Percentiles rank a stretch among this genome's conserved stretches.
These are phyloP conservation scores for Drosophila subobscura DNA, from an alignment of 1,140 invertebrate species.

Conservation along the genomic window DNA sequence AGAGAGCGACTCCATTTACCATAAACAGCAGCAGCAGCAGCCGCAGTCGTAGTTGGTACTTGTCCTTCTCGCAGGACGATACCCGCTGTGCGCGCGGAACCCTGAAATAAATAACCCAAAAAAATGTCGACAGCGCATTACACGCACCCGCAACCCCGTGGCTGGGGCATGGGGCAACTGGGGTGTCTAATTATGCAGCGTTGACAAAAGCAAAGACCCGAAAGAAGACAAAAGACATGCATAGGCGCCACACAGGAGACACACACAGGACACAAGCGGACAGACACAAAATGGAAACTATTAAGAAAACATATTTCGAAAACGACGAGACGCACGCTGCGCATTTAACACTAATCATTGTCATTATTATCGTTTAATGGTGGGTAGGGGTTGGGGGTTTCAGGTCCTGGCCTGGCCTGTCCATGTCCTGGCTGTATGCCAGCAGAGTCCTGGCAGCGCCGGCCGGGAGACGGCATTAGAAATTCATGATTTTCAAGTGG, in stretches of 20 bases:
- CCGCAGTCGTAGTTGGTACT: slow-evolving; percentile 16
- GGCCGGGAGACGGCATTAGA: slow-evolving; percentile 31
- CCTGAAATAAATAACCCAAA: slow-evolving; percentile 53
- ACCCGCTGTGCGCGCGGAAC: slow-evolving; percentile 37
- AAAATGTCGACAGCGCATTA: slow-evolving; percentile 59
- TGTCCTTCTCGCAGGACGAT: slow-evolving; percentile 29
- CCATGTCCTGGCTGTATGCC: slow-evolving; percentile 19
- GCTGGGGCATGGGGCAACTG: not conserved
- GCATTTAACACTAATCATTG: slow-evolving; percentile 72
- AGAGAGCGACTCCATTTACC: slow-evolving; percentile 28
- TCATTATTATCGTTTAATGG: slow-evolving; percentile 47
- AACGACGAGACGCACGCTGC: slow-evolving; percentile 35
- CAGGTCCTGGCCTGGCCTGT: slow-evolving; percentile 4
- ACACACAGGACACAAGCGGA: slow-evolving; percentile 7
- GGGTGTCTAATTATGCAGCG: slow-evolving; percentile 67
- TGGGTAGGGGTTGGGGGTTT: not conserved
- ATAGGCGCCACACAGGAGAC: slow-evolving; percentile 52
- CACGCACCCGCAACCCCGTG: slow-evolving; percentile 27
- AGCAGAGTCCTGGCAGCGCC: slow-evolving; percentile 15
- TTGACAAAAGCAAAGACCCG: slow-evolving; percentile 58
- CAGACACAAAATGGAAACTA: slow-evolving; percentile 42
- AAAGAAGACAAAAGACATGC: slow-evolving; percentile 7
- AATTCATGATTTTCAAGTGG: slow-evolving; percentile 62
- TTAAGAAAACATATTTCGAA: slow-evolving; percentile 66
- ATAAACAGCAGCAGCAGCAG: slow-evolving; percentile 43